These are phyloP conservation scores for Alauda arvensis DNA, from an alignment of 2,797 vertebrate species.

Conservation along the genomic window DNA sequence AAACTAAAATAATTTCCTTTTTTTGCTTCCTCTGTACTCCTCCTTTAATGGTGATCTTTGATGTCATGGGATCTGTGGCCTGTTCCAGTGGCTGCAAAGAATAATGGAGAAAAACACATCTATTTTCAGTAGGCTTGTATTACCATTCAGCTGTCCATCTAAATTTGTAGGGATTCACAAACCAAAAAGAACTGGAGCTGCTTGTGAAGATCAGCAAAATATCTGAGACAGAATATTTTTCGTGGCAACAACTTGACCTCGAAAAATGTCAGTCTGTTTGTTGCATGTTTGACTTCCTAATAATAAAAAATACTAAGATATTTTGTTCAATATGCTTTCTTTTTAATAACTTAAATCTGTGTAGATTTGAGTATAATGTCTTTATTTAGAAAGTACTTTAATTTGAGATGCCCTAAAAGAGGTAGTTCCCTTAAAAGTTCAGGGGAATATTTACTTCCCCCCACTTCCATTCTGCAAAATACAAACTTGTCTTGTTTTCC, in stretches of 20 bases:
- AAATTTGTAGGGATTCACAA: background rate
- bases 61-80: background rate
- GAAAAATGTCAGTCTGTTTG: background rate
- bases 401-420: background rate
- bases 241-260: background rate
- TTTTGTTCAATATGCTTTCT: background rate
- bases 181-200: background rate
- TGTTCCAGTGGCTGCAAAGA: background rate
- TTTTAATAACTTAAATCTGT: background rate
- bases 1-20: background rate
- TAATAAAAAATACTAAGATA: background rate
- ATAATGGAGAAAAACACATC: background rate
- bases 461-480: background rate
- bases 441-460: background rate
- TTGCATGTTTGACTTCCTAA: background rate
- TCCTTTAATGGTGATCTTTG: background rate
- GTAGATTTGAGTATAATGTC: background rate
- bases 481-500: background rate
- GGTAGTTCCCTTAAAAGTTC: background rate
- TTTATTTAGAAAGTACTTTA: background rate
- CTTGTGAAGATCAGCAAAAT: conserved; percentile 9
- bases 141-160: conserved; percentile 37
- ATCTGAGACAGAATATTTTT: background rate
- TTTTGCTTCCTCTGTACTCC: background rate
- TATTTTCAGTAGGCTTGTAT: conserved; percentile 18